phyloP scores from a whole-genome alignment of 1,140 invertebrate species.

The Bombus vancouverensis region DNA sequence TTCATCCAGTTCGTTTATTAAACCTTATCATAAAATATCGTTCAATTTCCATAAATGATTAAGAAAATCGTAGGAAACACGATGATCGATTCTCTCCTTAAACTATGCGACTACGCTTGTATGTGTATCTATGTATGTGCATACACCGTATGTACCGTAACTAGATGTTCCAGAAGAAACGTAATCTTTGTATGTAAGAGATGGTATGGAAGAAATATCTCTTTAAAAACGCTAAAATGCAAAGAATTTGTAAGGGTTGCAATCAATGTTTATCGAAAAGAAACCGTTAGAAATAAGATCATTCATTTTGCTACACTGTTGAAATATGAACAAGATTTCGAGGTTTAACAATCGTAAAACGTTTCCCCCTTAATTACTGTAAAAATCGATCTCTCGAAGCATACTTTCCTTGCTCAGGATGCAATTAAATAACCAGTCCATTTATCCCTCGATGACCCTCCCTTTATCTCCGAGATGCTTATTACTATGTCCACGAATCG shows the following conservation, averaged over 20 bases:
- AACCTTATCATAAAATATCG: not conserved
- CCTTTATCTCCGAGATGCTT: constrained; percentile 28
- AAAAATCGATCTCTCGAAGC: constrained; percentile 24
- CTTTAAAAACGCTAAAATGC: not conserved
- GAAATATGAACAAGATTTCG: not conserved
- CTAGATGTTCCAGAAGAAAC: not conserved
- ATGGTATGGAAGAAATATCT: not conserved
- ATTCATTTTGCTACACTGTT: constrained; percentile 9
- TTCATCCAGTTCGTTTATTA: not conserved
- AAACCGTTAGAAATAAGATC: constrained; percentile 1
- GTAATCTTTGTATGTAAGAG: not conserved
- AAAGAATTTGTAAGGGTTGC: not conserved
- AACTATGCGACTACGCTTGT: not conserved
- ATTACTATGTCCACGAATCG: constrained; percentile 46
- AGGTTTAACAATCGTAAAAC: not conserved
- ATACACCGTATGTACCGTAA: not conserved
- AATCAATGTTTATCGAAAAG: not conserved
- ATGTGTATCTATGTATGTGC: not conserved
- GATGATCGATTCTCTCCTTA: not conserved
- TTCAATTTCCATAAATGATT: not conserved
- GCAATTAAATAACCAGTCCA: constrained; percentile 6
- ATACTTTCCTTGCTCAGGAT: constrained; percentile 35
- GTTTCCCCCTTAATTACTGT: constrained; percentile 35
- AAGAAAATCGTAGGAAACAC: not conserved
- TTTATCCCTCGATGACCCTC: not conserved